These are phyloP conservation scores for Sebastes dallii DNA, from an alignment of 2,797 vertebrate genomes.

Conservation along the genomic window DNA sequence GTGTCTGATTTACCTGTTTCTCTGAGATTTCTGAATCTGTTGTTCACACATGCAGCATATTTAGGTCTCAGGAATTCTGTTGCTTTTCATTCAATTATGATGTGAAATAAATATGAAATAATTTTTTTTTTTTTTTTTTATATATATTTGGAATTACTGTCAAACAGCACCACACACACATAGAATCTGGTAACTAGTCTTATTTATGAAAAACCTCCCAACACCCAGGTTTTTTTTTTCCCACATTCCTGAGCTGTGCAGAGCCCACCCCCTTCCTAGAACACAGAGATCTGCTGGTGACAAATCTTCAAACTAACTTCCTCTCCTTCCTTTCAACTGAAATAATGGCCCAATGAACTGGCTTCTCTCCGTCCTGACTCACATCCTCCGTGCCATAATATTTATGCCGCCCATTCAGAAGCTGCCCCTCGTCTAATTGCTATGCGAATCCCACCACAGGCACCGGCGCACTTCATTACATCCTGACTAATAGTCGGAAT, in stretches of 20 bases:
- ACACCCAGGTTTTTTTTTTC: constrained; percentile 11
- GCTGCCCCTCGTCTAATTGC: constrained; percentile 49
- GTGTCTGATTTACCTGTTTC: constrained; percentile 41
- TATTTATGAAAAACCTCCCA: constrained; percentile 18
- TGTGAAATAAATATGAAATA: not conserved
- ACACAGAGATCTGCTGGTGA: constrained; percentile 68
- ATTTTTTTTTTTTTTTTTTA: not conserved
- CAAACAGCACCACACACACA: not conserved
- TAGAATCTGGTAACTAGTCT: not conserved
- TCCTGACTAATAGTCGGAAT: constrained; percentile 67
- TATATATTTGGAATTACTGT: not conserved
- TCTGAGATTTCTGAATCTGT: constrained; percentile 26
- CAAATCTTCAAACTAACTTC: constrained; percentile 77
- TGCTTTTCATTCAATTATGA: not conserved
- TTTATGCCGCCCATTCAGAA: constrained; percentile 73
- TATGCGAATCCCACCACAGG: constrained; percentile 49
- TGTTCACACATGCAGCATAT: not conserved
- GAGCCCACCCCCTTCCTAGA: constrained; percentile 52
- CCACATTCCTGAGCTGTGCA: constrained; percentile 68
- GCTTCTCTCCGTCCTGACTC: constrained; percentile 73
- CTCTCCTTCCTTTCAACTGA: constrained; percentile 72
- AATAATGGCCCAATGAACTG: constrained; percentile 62
- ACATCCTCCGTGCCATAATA: constrained; percentile 74
- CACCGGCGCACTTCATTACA: constrained; percentile 39
- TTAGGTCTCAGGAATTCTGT: not conserved